These are phyloP conservation scores for Hydrocynus forskahlii DNA, from an alignment of 2,797 vertebrate species.

Conservation along the genomic window DNA sequence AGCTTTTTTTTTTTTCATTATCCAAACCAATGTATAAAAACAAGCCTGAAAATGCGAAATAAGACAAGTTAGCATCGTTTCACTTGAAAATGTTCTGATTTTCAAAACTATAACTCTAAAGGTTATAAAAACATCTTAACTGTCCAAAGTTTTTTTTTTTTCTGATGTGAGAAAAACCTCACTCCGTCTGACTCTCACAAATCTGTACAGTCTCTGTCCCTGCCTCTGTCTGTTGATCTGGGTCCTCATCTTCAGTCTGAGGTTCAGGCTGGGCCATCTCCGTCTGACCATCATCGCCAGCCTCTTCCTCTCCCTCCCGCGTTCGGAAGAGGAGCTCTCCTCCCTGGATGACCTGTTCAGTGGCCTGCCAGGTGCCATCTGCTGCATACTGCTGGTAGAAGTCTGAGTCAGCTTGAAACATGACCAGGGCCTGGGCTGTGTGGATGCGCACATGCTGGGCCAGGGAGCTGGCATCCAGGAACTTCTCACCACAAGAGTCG, in stretches of 20 bases:
- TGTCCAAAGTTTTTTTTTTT: not conserved
- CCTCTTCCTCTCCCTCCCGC: slow-evolving; percentile 67
- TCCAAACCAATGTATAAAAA: slow-evolving; percentile 24
- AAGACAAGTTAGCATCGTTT: not conserved
- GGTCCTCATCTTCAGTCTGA: slow-evolving; percentile 50
- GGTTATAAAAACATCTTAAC: not conserved
- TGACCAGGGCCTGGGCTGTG: slow-evolving; percentile 96
- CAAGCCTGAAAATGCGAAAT: slow-evolving; percentile 1
- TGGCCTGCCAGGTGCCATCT: slow-evolving; percentile 82
- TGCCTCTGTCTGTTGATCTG: slow-evolving; percentile 35
- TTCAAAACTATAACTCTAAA: not conserved
- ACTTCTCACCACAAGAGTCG: slow-evolving; percentile 97
- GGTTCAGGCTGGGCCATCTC: slow-evolving; percentile 57
- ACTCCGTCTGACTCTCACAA: slow-evolving; percentile 56
- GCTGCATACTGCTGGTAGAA: slow-evolving; percentile 90
- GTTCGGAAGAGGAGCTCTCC: slow-evolving; percentile 87
- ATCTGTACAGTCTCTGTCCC: slow-evolving; percentile 56
- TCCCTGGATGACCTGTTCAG: slow-evolving; percentile 88
- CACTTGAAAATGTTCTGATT: slow-evolving; percentile 5
- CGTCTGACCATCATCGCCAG: slow-evolving; percentile 61
- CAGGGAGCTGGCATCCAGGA: slow-evolving; percentile 90
- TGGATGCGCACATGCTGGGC: slow-evolving; percentile 97
- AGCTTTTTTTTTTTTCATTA: not conserved
- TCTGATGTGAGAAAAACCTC: slow-evolving; percentile 4
- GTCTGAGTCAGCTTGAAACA: slow-evolving; percentile 97